phyloP scores from a whole-genome alignment of 2,113 vertebrate species.

The Eublepharis macularius region DNA sequence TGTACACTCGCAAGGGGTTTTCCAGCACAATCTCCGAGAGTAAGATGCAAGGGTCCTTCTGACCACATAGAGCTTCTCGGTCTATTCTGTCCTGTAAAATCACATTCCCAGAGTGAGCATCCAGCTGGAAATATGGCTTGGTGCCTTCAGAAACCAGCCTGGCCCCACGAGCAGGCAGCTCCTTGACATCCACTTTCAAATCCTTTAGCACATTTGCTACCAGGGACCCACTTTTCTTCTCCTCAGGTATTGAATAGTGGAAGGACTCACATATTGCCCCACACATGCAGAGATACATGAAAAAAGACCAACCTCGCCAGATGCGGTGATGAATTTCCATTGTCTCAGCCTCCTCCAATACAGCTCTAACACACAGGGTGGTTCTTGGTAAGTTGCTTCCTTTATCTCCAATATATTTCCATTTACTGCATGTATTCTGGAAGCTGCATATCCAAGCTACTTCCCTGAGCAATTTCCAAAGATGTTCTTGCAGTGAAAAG shows the following conservation, averaged over 20 bases:
- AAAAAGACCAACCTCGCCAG: slow-evolving; percentile 55
- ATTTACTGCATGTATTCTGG: neutral
- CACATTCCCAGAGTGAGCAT: slow-evolving; percentile 74
- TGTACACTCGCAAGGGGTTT: slow-evolving; percentile 70
- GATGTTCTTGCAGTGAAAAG: neutral
- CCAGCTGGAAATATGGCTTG: slow-evolving; percentile 70
- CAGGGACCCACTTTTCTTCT: slow-evolving; percentile 70
- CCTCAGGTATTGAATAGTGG: slow-evolving; percentile 76
- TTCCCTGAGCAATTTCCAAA: too few species aligned
- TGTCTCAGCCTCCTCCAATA: neutral
- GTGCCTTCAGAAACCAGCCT: slow-evolving; percentile 75
- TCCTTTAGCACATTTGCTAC: slow-evolving; percentile 66
- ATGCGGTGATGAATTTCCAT: neutral
- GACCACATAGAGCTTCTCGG: slow-evolving; percentile 78
- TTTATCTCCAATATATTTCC: neutral
- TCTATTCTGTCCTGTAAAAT: slow-evolving; percentile 78
- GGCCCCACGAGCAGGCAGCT: slow-evolving; percentile 72
- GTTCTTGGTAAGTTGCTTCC: neutral
- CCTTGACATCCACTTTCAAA: slow-evolving; percentile 73
- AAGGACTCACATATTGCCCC: slow-evolving; percentile 43
- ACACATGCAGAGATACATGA: slow-evolving; percentile 30
- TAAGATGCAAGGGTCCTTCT: slow-evolving; percentile 61
- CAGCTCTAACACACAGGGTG: neutral
- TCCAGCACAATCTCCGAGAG: slow-evolving; percentile 69
- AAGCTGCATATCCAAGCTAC: neutral